Percentiles rank a stretch among this genome's conserved stretches.
phyloP scores from a whole-genome alignment of 2,113 vertebrate genomes.

The Brachypteracias leptosomus region DNA sequence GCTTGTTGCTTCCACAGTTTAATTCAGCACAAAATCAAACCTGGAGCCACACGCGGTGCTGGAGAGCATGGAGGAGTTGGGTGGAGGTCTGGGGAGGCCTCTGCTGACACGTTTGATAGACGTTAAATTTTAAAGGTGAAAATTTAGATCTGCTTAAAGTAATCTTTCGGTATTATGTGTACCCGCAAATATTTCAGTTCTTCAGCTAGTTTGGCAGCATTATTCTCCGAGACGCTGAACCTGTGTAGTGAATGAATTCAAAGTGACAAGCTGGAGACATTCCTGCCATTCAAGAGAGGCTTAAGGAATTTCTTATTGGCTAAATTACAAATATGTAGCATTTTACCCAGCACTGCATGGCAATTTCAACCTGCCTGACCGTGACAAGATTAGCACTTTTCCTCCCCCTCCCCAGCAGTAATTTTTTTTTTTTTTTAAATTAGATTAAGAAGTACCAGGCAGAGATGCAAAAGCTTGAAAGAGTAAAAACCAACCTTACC shows the following conservation, averaged over 20 bases:
- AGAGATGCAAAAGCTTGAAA: slow-evolving; percentile 80
- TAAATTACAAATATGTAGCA: slow-evolving; percentile 85
- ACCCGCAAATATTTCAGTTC: slow-evolving; percentile 20
- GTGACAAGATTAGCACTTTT: slow-evolving; percentile 84
- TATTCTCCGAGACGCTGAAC: slow-evolving; percentile 76
- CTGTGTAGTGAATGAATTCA: slow-evolving; percentile 75
- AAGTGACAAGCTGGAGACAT: slow-evolving; percentile 84
- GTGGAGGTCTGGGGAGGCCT: background rate
- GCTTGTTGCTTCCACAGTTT: background rate
- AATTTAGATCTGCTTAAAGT: slow-evolving; percentile 43
- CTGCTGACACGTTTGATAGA: background rate
- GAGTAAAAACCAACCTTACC: slow-evolving; percentile 80
- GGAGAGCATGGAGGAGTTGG: background rate
- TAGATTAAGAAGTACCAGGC: slow-evolving; percentile 90
- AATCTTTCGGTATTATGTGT: slow-evolving; percentile 29
- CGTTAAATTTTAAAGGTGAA: slow-evolving; percentile 14
- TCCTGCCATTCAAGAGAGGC: slow-evolving; percentile 83
- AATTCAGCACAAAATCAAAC: background rate
- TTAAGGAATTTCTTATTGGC: slow-evolving; percentile 93
- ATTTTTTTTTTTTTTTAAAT: slow-evolving; percentile 29
- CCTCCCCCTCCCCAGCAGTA: slow-evolving; percentile 23
- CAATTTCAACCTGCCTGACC: slow-evolving; percentile 81
- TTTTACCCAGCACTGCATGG: slow-evolving; percentile 83
- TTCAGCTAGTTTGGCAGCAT: slow-evolving; percentile 52
- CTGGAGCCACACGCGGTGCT: background rate